These are phyloP conservation scores for Drosophila bunnanda DNA, from an alignment of 2,888 invertebrate genomes.

Conservation along the genomic window DNA sequence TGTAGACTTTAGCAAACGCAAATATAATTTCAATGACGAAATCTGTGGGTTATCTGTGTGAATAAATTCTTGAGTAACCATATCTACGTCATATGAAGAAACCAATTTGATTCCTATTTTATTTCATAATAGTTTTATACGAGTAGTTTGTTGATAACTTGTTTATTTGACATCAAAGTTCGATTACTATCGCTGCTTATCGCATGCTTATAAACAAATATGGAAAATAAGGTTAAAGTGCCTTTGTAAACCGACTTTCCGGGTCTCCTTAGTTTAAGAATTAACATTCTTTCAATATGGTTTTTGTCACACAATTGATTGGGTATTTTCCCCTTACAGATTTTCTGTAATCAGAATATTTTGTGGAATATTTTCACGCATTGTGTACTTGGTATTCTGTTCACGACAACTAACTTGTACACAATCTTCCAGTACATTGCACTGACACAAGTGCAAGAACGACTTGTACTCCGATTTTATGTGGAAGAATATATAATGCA, in stretches of 20 bases:
- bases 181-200: constrained; percentile 31
- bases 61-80: constrained; percentile 43
- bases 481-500: constrained; percentile 13
- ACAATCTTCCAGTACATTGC: constrained; percentile 15
- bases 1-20: constrained; percentile 18
- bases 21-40: constrained; percentile 49
- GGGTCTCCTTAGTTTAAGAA: background rate
- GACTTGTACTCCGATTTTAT: constrained; percentile 7
- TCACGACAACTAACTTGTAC: constrained; percentile 6
- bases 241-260: background rate
- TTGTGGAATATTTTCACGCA: constrained; percentile 12
- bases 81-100: constrained; percentile 49
- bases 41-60: constrained; percentile 55
- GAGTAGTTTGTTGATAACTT: constrained; percentile 20
- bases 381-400: constrained; percentile 5
- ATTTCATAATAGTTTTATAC: constrained; percentile 31
- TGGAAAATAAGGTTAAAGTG: constrained; percentile 15
- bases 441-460: constrained; percentile 24
- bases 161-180: constrained; percentile 35
- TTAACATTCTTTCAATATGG: background rate
- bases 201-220: constrained; percentile 11
- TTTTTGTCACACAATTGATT: background rate
- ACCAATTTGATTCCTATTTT: background rate
- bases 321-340: background rate
- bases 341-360: background rate